Percentiles rank a stretch among this genome's conserved stretches.
phyloP scores from a whole-genome alignment of 1,140 invertebrate genomes.

The Coelopa frigida region DNA sequence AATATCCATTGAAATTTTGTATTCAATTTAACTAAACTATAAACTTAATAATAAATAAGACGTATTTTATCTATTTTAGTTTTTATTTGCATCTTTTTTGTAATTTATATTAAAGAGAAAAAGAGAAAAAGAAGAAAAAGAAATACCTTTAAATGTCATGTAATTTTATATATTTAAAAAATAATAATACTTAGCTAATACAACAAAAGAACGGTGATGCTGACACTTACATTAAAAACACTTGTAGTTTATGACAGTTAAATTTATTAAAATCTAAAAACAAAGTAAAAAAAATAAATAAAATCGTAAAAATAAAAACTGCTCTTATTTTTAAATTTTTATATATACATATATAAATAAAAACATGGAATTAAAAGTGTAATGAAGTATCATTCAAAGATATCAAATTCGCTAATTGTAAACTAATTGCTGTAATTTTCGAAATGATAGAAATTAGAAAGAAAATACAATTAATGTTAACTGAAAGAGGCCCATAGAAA shows the following conservation, averaged over 20 bases:
- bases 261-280: conserved; percentile 2
- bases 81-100: neutral
- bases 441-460: neutral
- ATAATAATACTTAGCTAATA: too few relatives aligned
- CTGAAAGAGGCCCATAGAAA: neutral
- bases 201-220: too few relatives aligned
- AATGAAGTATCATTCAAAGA: too few relatives aligned
- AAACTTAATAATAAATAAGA: neutral
- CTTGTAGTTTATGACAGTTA: conserved; percentile 2
- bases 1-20: neutral
- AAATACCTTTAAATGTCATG: conserved; percentile 1
- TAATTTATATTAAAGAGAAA: conserved; percentile 3
- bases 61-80: neutral
- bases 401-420: neutral
- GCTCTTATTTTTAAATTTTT: neutral
- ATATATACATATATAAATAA: too few relatives aligned
- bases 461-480: neutral
- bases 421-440: neutral
- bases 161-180: conserved; percentile 2
- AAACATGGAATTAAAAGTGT: too few relatives aligned
- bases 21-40: neutral
- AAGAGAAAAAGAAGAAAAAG: neutral
- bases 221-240: too few relatives aligned
- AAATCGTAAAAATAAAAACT: neutral
- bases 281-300: conserved; percentile 4